Evolutionary conservation across 1,140 invertebrate species (phyloP).

Genomic region (Zophobas morio): DNA sequence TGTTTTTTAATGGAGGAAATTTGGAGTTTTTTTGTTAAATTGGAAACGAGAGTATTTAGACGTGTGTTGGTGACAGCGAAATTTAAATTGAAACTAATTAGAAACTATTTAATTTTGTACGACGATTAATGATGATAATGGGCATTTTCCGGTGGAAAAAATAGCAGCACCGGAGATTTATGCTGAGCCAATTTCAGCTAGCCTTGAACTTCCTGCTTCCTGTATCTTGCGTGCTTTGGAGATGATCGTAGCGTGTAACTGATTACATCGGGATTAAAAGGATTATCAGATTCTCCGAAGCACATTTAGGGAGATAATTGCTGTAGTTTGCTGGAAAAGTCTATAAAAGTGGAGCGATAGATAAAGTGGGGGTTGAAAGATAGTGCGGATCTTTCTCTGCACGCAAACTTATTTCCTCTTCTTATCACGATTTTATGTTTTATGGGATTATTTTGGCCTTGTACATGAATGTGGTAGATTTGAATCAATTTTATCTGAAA

Average conservation of each 20-base stretch:
- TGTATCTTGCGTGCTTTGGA: slow-evolving; percentile 13
- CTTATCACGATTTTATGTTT: neutral
- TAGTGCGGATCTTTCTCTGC: neutral
- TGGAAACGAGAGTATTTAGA: too few relatives aligned
- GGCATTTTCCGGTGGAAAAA: neutral
- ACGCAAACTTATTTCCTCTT: slow-evolving; percentile 4
- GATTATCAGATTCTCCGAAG: slow-evolving; percentile 22
- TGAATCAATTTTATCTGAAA: slow-evolving; percentile 16
- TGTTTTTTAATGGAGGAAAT: too few relatives aligned
- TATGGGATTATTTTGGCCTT: neutral
- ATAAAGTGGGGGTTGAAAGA: neutral
- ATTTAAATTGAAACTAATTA: too few relatives aligned
- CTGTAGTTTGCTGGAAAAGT: slow-evolving; percentile 6
- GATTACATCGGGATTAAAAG: slow-evolving; percentile 27
- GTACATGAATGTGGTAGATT: neutral
- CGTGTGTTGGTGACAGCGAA: too few relatives aligned
- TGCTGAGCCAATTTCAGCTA: neutral
- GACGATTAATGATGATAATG: too few relatives aligned
- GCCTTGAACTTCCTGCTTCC: slow-evolving; percentile 9
- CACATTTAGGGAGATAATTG: slow-evolving; percentile 14
- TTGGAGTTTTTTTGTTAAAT: too few relatives aligned
- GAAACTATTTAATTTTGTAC: too few relatives aligned
- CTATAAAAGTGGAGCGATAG: slow-evolving; percentile 1
- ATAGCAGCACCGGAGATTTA: neutral
- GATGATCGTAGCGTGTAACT: slow-evolving; percentile 28